phyloP scores from a whole-genome alignment of 2,113 vertebrate genomes.

The Otus sunia region DNA sequence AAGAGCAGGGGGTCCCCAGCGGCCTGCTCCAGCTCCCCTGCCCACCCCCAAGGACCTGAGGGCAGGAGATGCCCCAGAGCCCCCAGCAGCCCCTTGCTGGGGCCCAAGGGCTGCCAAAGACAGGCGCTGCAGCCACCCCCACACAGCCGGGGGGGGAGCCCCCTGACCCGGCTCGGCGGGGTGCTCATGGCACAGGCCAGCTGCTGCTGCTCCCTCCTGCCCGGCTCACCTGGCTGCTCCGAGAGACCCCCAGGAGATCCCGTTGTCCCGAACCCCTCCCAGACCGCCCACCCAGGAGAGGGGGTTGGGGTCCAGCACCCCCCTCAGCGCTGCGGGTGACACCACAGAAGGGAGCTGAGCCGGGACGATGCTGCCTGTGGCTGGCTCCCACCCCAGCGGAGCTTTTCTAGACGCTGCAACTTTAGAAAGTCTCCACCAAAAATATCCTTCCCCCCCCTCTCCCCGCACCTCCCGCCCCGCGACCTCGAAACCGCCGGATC shows the following conservation, averaged over 20 bases:
- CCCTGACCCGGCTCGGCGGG: background rate
- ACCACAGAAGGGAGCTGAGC: fast-evolving
- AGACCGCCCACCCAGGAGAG: background rate
- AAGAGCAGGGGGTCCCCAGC: fast-evolving
- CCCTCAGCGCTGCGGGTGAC: background rate
- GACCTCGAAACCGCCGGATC: background rate
- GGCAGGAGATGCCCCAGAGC: background rate
- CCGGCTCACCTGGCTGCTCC: background rate
- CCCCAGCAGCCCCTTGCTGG: background rate
- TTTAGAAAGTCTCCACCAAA: background rate
- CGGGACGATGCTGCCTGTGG: background rate
- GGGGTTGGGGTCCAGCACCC: background rate
- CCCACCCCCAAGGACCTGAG: background rate
- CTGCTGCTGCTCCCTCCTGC: background rate
- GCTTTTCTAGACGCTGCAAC: background rate
- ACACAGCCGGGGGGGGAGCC: too few species aligned
- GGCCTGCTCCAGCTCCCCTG: background rate
- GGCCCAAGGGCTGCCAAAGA: background rate
- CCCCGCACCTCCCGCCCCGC: background rate
- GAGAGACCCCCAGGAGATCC: too few species aligned
- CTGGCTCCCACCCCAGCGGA: fast-evolving
- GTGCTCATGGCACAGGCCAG: background rate
- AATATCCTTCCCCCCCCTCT: background rate
- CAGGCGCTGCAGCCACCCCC: background rate
- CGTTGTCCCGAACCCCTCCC: background rate